Evolutionary conservation across 2,888 invertebrate genomes (phyloP).

Genomic region (Brenthis daphne): DNA sequence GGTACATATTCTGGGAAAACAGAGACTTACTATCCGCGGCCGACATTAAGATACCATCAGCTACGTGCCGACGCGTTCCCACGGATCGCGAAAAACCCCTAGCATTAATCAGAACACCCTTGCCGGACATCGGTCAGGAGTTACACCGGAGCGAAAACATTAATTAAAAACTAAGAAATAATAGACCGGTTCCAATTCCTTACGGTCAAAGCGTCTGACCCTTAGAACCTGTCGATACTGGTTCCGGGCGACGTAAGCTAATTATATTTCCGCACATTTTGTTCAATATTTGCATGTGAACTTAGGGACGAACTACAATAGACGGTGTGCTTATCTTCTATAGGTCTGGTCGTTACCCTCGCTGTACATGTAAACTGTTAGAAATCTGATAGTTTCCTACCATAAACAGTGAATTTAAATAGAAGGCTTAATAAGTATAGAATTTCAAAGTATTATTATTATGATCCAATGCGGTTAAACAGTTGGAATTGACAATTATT

Average conservation of each 20-base stretch:
- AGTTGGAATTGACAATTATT: conserved; percentile 20
- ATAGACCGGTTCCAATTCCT: conserved; percentile 63
- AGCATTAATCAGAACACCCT: conserved; percentile 51
- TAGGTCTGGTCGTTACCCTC: conserved; percentile 46
- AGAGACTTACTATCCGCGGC: conserved; percentile 59
- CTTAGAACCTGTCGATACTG: conserved; percentile 50
- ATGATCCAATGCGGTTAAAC: conserved; percentile 45
- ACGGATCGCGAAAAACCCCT: conserved; percentile 68
- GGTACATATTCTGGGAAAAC: conserved; percentile 76
- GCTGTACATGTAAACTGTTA: conserved; percentile 55
- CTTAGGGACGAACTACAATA: conserved; percentile 66
- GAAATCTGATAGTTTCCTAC: conserved; percentile 76
- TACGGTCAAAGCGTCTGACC: conserved; percentile 64
- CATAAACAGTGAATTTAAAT: conserved; percentile 67
- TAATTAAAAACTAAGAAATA: conserved; percentile 72
- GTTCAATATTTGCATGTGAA: conserved; percentile 77
- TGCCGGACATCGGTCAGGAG: conserved; percentile 72
- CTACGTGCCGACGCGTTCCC: conserved; percentile 64
- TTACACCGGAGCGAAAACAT: conserved; percentile 70
- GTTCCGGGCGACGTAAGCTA: conserved; percentile 66
- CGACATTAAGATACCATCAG: conserved; percentile 74
- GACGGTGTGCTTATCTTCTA: conserved; percentile 64
- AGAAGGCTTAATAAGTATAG: conserved; percentile 58
- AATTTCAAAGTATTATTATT: conserved; percentile 57
- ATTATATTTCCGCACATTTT: conserved; percentile 81